Evolutionary conservation across 2,888 invertebrate species (phyloP).

Genomic region (Thereva nobilitata): DNA sequence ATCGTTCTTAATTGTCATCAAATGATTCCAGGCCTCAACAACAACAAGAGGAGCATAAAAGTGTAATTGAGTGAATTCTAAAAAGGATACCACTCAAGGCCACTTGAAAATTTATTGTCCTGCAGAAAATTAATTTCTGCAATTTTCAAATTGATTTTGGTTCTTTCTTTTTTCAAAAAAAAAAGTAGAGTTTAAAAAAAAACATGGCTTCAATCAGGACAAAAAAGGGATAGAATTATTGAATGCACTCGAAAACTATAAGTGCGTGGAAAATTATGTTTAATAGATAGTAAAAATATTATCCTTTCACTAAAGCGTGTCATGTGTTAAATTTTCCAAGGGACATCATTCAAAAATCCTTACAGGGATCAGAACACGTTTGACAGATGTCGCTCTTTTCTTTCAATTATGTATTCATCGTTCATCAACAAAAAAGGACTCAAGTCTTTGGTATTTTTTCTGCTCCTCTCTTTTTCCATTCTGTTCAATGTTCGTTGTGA

Average conservation of each 20-base stretch:
- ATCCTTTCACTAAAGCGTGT: constrained; percentile 14
- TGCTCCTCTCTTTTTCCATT: neutral
- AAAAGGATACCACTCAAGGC: constrained; percentile 31
- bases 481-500: neutral
- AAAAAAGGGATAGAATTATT: neutral
- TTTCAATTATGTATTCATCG: constrained; percentile 32
- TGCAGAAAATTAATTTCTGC: constrained; percentile 36
- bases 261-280: neutral
- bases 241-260: neutral
- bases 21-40: constrained; percentile 21
- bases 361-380: constrained; percentile 32
- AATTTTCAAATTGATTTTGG: neutral
- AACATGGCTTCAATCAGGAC: neutral
- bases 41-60: constrained; percentile 13
- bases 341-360: constrained; percentile 25
- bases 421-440: constrained; percentile 26
- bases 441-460: constrained; percentile 22
- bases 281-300: constrained; percentile 14
- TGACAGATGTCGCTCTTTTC: constrained; percentile 33
- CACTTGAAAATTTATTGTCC: constrained; percentile 36
- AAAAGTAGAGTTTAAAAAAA: too few species aligned
- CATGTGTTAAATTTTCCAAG: constrained; percentile 29
- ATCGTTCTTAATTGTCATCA: constrained; percentile 24
- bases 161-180: too few species aligned
- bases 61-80: constrained; percentile 33